A percentile compares a stretch with the other conserved stretches of the same genome.
Evolutionary conservation across 1,140 invertebrate species (phyloP).

Genomic region (Belonocnema kinseyi): DNA sequence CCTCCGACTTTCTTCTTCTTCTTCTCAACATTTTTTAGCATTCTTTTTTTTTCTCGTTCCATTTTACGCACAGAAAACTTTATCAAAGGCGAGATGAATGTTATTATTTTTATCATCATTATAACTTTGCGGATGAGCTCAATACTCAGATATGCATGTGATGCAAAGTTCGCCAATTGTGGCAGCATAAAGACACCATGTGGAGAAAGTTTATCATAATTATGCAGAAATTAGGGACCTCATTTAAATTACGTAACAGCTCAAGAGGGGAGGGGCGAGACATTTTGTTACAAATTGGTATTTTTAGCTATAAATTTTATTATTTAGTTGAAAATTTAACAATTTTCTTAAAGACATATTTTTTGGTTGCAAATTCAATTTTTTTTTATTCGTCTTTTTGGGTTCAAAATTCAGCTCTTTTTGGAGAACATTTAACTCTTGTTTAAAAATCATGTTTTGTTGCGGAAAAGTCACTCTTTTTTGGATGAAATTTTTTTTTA

Average conservation of each 20-base stretch:
- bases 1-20: constrained; percentile 18
- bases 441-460: too few relatives aligned
- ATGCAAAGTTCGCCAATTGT: constrained; percentile 18
- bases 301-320: too few relatives aligned
- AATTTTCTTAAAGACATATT: too few relatives aligned
- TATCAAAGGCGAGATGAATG: background rate
- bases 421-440: too few relatives aligned
- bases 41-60: background rate
- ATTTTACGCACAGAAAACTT: constrained; percentile 8
- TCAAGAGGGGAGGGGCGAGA: too few relatives aligned
- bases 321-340: too few relatives aligned
- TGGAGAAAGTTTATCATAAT: constrained; percentile 24
- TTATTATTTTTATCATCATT: constrained; percentile 1
- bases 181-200: background rate
- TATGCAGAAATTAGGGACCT: constrained; percentile 1
- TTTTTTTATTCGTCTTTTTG: too few relatives aligned
- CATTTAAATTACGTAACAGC: background rate
- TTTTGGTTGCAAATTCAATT: too few relatives aligned
- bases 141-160: background rate
- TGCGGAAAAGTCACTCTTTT: too few relatives aligned
- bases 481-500: too few relatives aligned
- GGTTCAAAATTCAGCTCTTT: too few relatives aligned
- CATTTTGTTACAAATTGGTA: too few relatives aligned
- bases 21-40: background rate
- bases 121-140: background rate